Evolutionary conservation across 2,797 vertebrate genomes (phyloP).

Genomic region (Sparus aurata): DNA sequence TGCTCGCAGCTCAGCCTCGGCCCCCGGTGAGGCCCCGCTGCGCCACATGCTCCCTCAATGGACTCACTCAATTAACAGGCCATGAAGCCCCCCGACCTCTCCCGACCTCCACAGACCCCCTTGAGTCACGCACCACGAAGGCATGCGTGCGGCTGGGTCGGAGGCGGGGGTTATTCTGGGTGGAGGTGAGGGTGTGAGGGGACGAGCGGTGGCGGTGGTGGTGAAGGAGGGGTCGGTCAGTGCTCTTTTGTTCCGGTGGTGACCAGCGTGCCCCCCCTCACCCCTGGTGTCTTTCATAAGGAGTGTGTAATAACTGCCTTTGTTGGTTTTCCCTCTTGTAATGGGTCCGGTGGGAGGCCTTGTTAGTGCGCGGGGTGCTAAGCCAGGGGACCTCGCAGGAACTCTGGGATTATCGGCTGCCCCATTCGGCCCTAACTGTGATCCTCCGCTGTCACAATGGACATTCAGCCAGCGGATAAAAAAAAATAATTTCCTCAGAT

Average conservation of each 20-base stretch:
- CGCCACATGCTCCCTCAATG: constrained; percentile 71
- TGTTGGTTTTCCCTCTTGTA: constrained; percentile 81
- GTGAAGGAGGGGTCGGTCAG: constrained; percentile 61
- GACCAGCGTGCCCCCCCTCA: constrained; percentile 77
- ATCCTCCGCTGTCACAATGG: constrained; percentile 64
- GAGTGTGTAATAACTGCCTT: constrained; percentile 82
- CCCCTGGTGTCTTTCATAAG: constrained; percentile 75
- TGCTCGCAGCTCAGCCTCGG: neutral
- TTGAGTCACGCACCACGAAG: constrained; percentile 46
- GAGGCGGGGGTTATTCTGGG: neutral
- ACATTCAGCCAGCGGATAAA: constrained; percentile 64
- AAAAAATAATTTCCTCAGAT: constrained; percentile 69
- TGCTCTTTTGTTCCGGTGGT: constrained; percentile 73
- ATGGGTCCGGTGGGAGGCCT: constrained; percentile 78
- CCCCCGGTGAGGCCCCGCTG: constrained; percentile 54
- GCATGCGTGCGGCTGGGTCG: constrained; percentile 34
- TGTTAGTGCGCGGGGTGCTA: constrained; percentile 73
- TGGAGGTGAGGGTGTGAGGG: constrained; percentile 42
- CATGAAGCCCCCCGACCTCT: constrained; percentile 65
- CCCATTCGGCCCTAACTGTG: constrained; percentile 62
- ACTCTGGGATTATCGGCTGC: constrained; percentile 71
- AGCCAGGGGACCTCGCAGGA: constrained; percentile 71
- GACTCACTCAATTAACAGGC: constrained; percentile 76
- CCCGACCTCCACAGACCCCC: constrained; percentile 44
- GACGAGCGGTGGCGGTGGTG: constrained; percentile 6